Evolutionary conservation across 53 echinoderm and acorn worm species (phyloP).

Genomic region (Patiria pectinifera): DNA sequence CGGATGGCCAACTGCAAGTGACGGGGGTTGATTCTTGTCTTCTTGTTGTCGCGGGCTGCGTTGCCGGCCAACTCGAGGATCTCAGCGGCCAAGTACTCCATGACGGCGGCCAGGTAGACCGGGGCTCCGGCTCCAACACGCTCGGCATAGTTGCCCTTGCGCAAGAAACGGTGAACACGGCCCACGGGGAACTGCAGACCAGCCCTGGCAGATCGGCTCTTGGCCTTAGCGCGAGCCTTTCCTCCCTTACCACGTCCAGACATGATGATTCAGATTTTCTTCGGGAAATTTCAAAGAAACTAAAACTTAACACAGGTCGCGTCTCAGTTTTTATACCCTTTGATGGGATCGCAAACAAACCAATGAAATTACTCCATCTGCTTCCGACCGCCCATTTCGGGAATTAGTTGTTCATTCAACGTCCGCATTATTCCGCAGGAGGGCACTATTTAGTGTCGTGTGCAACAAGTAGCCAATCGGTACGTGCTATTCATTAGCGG

Average conservation of each 20-base stretch:
- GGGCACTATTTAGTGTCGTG: neutral
- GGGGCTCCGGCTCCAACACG: constrained; percentile 87
- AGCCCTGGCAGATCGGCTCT: constrained; percentile 76
- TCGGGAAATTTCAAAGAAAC: neutral
- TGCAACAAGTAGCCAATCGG: constrained; percentile 47
- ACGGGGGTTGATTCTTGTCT: constrained; percentile 89
- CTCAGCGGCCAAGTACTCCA: constrained; percentile 88
- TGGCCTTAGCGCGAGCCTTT: constrained; percentile 72
- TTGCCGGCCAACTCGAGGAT: constrained; percentile 96
- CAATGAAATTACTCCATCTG: neutral
- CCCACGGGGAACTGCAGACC: constrained; percentile 90
- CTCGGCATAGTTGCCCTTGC: constrained; percentile 82
- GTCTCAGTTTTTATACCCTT: neutral
- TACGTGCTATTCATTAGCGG: neutral
- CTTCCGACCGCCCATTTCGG: neutral
- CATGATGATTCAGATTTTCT: constrained; percentile 50
- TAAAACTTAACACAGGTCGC: neutral
- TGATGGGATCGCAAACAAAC: neutral
- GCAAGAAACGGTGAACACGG: constrained; percentile 84
- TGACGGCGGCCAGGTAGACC: constrained; percentile 85
- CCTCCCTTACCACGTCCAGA: constrained; percentile 94
- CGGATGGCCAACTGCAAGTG: constrained; percentile 90
- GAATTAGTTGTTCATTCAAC: neutral
- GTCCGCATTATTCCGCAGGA: constrained; percentile 2
- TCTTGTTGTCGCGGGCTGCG: constrained; percentile 98